Conservation (phyloP, 2,113 vertebrate genomes). For the Pithys albifrons region DNA sequence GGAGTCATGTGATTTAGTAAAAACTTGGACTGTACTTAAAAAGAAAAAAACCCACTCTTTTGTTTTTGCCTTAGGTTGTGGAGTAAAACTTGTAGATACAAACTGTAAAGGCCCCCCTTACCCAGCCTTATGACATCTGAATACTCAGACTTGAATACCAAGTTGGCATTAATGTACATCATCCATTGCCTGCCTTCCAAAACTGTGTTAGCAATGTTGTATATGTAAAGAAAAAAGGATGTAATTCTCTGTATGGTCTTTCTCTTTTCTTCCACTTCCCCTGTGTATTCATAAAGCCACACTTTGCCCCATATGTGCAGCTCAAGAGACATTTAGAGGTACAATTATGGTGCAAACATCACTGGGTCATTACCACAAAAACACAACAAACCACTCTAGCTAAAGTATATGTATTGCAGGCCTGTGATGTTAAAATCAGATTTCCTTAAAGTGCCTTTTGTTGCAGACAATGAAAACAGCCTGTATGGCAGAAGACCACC, state of each 20-base stretch:
- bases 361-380: conserved; percentile 4
- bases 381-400: neutral
- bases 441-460: neutral
- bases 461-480: conserved; percentile 6
- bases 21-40: neutral
- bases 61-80: neutral
- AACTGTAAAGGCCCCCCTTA: neutral
- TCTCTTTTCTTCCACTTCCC: neutral
- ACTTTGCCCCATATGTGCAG: neutral
- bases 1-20: neutral
- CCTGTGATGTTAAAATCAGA: conserved; percentile 9
- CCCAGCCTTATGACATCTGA: neutral
- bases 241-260: neutral
- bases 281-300: neutral
- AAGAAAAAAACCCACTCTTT: neutral
- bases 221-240: neutral
- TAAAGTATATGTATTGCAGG: neutral
- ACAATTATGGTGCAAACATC: neutral
- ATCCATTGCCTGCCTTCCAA: neutral
- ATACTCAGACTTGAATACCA: neutral
- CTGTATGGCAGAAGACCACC: neutral
- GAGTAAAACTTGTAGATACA: neutral
- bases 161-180: neutral
- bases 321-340: neutral
- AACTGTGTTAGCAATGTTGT: neutral